Conservation (phyloP, 2,888 invertebrate genomes). For the Colostygia pectinataria region DNA sequence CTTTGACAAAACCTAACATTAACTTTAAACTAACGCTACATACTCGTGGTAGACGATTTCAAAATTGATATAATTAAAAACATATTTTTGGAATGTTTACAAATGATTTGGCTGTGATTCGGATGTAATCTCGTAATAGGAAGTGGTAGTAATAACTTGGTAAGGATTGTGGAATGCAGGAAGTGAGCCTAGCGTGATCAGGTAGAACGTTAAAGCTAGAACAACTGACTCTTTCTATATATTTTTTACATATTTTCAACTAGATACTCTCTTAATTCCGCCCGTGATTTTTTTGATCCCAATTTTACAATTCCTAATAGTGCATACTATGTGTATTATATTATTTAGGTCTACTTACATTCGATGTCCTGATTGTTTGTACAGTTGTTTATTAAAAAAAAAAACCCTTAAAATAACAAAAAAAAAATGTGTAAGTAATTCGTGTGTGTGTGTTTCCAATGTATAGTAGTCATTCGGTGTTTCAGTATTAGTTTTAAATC, state of each 20-base stretch:
- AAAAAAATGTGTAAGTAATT: slow-evolving; percentile 32
- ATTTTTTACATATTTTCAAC: slow-evolving; percentile 8
- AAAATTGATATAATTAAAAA: slow-evolving; percentile 20
- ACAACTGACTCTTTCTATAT: slow-evolving; percentile 2
- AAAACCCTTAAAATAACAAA: slow-evolving; percentile 37
- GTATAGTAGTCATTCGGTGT: slow-evolving; percentile 62
- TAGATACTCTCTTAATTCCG: slow-evolving; percentile 19
- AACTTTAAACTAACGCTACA: slow-evolving; percentile 4
- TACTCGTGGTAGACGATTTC: slow-evolving; percentile 10
- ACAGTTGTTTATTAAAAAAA: slow-evolving; percentile 62
- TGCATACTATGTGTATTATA: slow-evolving; percentile 19
- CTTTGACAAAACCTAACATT: slow-evolving; percentile 7
- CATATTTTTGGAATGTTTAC: slow-evolving; percentile 62
- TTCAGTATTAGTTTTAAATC: slow-evolving; percentile 78
- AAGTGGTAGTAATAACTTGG: slow-evolving; percentile 3
- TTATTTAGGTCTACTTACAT: slow-evolving; percentile 35
- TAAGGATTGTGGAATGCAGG: too few relatives aligned
- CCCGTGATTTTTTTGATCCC: slow-evolving; percentile 28
- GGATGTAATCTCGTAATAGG: slow-evolving; percentile 48
- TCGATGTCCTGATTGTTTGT: slow-evolving; percentile 63
- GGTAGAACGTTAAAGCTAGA: neutral
- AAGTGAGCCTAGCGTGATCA: neutral
- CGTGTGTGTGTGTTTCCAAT: slow-evolving; percentile 49
- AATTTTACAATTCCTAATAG: slow-evolving; percentile 23
- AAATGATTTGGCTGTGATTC: slow-evolving; percentile 70